Conservation (phyloP, 23 tunicate genomes). For the Clavelina lepadiformis region DNA sequence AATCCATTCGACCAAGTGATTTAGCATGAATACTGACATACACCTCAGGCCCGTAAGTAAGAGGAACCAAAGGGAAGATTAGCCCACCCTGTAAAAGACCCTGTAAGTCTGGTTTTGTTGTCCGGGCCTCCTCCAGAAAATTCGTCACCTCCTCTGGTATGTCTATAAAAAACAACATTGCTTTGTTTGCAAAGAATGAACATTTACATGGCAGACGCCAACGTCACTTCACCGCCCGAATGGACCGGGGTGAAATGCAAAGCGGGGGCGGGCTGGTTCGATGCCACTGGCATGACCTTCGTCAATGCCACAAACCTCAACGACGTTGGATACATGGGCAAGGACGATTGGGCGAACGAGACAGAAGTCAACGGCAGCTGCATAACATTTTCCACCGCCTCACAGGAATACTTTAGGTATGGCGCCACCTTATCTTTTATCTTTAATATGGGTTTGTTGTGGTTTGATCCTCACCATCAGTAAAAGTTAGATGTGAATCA, state of each 20-base stretch:
- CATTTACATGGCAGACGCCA: background rate
- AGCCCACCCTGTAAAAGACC: too few species aligned
- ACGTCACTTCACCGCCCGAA: constrained; percentile 17
- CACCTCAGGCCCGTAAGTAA: too few species aligned
- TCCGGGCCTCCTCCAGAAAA: background rate
- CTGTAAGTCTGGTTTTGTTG: background rate
- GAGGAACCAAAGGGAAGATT: too few species aligned
- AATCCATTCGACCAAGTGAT: too few species aligned
- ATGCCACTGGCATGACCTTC: constrained; percentile 4
- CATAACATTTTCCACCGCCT: constrained; percentile 37
- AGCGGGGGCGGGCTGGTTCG: constrained; percentile 47
- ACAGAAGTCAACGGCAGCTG: constrained; percentile 49
- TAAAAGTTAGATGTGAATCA: background rate
- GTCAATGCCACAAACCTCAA: constrained; percentile 13
- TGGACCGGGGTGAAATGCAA: constrained; percentile 42
- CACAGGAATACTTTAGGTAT: constrained; percentile 79
- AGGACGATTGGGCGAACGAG: constrained; percentile 9
- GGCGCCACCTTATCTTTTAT: background rate
- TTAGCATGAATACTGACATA: too few species aligned
- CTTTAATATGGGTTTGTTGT: background rate
- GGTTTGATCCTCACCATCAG: too few species aligned
- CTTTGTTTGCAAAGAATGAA: background rate
- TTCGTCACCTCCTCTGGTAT: background rate
- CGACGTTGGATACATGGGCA: background rate
- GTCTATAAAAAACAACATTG: background rate